Base-by-base conservation (phyloP, 2,113 vertebrate species). In the Tiliqua scincoides region DNA sequence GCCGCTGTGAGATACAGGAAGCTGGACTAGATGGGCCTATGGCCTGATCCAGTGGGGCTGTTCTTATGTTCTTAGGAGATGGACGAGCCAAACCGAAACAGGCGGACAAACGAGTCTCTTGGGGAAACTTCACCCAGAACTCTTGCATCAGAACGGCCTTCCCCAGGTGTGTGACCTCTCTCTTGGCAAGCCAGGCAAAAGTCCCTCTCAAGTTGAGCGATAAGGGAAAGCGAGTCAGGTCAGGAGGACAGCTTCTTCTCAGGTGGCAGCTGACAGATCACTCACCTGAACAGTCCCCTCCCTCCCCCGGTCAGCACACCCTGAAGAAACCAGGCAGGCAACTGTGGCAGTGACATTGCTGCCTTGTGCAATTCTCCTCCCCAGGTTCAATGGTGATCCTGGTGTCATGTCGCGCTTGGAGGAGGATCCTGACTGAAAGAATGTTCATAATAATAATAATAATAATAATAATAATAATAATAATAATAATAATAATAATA, bases 131-230 rank as follows among this genome's bases (percentile, higher is more conserved):
- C 7, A 20, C 27, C 52, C 1, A 0, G 74, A 11, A 61, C 40
- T 30, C 62, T 18, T 30, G 17, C 67, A 79, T 68, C 48, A 71
- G 83, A 23, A 14, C 40, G 37, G 25, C 54, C 52, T 37, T 81
- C 65, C 61, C 15, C 17, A 67, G 57, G 25, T n/a, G 11, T 11
- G 10, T 54, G 9, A 30, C 6, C 23, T n/a, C 30, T n/a, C 75
- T 65, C 15, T 27, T 20, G 61, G 57, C 62, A 75, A 48, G 43
- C 3, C 14, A 62, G 74, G 81, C n/a, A 63, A 83, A 82, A 61
- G 75, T 62, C 70, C 80, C 52, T 81, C 87, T 68, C 83, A 76
- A 79, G 25, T 59, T 17, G n/a, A 18, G 85, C 25, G 71, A 85
- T 74, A 59, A 81, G 48, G 57, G 79, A 23, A 67, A 72, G 63